Conservation (phyloP, 1,140 invertebrate species). For the Pararge aegeria region DNA sequence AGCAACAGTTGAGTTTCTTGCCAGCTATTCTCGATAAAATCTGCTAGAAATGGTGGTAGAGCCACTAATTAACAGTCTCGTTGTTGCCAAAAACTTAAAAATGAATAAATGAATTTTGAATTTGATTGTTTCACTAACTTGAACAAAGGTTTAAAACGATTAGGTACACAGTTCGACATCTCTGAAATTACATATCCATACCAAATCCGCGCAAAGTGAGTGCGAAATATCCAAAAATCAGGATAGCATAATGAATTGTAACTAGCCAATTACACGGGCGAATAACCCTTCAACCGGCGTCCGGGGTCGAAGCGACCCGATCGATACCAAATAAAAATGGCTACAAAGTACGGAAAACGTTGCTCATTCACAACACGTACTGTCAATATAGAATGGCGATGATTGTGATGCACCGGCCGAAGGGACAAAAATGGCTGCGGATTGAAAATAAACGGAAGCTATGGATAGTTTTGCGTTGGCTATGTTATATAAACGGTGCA, state of each 20-base stretch:
- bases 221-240: conserved; percentile 58
- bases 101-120: too few species aligned
- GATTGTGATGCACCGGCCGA: conserved; percentile 70
- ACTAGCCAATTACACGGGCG: conserved; percentile 70
- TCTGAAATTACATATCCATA: background rate
- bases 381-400: conserved; percentile 73
- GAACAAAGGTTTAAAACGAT: too few species aligned
- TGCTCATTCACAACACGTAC: conserved; percentile 67
- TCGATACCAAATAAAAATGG: conserved; percentile 74
- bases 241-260: conserved; percentile 71
- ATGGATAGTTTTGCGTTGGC: conserved; percentile 11
- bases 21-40: too few species aligned
- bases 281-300: conserved; percentile 64
- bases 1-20: too few species aligned
- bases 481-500: background rate
- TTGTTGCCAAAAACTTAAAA: too few species aligned
- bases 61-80: too few species aligned
- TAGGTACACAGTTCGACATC: background rate
- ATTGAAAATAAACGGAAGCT: conserved; percentile 65
- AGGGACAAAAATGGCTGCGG: conserved; percentile 54
- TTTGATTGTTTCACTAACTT: too few species aligned
- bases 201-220: conserved; percentile 20
- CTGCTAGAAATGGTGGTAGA: too few species aligned
- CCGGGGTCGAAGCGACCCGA: conserved; percentile 49
- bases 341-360: conserved; percentile 68